phyloP scores from a whole-genome alignment of 2,888 invertebrate genomes.

The Tetramorium bicarinatum region DNA sequence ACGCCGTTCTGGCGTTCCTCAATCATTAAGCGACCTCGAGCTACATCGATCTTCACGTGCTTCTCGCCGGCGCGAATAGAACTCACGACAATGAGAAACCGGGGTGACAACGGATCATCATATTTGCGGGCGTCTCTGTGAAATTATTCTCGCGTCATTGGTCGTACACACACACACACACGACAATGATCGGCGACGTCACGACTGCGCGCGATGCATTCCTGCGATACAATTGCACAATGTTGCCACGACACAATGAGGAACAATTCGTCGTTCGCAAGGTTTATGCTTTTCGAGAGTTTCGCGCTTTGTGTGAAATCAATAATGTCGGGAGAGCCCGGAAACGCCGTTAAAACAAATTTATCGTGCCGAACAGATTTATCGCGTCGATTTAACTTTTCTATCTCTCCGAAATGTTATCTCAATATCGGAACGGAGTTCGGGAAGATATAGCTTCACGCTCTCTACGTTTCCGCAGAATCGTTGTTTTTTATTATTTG shows the following conservation, averaged over 20 bases:
- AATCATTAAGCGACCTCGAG: conserved; percentile 24
- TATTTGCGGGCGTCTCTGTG: conserved; percentile 63
- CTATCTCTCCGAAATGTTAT: background rate
- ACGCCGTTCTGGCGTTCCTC: background rate
- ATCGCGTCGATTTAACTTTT: conserved; percentile 20
- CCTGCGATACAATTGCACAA: conserved; percentile 50
- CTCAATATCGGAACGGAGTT: background rate
- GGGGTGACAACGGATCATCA: conserved; percentile 29
- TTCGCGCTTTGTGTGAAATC: conserved; percentile 51
- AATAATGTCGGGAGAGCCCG: conserved; percentile 7
- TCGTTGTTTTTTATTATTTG: background rate
- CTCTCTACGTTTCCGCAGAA: background rate
- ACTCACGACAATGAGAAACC: conserved; percentile 23
- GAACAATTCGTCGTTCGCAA: conserved; percentile 9
- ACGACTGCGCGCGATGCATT: conserved; percentile 25
- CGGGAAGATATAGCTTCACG: background rate
- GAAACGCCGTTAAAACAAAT: conserved; percentile 11
- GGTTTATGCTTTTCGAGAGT: conserved; percentile 36
- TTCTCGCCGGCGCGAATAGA: background rate
- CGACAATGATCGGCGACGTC: conserved; percentile 24
- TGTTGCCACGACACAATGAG: conserved; percentile 49
- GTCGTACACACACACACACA: conserved; percentile 41
- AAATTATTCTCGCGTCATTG: conserved; percentile 73
- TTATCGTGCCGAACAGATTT: conserved; percentile 36
- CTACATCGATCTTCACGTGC: conserved; percentile 12